These are phyloP conservation scores for Rhynchonycteris naso DNA, from an alignment of 2,797 vertebrate species.

Conservation along the genomic window DNA sequence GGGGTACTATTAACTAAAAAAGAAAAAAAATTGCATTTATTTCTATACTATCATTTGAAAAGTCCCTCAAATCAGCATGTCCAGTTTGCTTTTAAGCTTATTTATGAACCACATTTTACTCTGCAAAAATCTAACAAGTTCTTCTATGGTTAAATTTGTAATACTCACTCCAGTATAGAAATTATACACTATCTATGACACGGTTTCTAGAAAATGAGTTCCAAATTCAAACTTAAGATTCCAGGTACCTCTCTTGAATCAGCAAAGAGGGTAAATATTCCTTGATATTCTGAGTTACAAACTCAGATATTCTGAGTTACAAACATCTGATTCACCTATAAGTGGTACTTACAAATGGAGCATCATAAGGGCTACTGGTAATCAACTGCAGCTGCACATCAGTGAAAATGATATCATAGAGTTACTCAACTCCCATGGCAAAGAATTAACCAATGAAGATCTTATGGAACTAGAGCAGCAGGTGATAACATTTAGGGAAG, in stretches of 20 bases:
- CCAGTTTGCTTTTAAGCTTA: constrained; percentile 38
- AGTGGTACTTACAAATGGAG: too few species aligned
- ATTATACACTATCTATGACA: not conserved
- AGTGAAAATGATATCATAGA: too few species aligned
- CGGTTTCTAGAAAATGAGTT: constrained; percentile 11
- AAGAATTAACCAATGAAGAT: too few species aligned
- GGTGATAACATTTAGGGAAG: too few species aligned
- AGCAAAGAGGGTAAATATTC: constrained; percentile 1
- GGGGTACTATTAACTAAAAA: not conserved
- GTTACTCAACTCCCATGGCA: too few species aligned
- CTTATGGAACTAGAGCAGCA: too few species aligned
- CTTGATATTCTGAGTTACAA: not conserved
- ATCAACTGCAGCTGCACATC: too few species aligned
- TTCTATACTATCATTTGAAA: constrained; percentile 33
- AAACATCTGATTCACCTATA: too few species aligned
- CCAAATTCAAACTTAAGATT: not conserved
- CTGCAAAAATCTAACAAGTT: constrained; percentile 29
- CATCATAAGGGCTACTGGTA: too few species aligned
- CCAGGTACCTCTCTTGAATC: not conserved
- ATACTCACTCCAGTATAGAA: not conserved
- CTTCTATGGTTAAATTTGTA: constrained; percentile 8
- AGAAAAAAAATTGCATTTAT: constrained; percentile 13
- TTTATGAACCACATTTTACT: constrained; percentile 21
- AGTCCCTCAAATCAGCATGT: not conserved
- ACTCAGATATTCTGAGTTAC: too few species aligned